phyloP scores from a whole-genome alignment of 2,113 vertebrate species.

The Seriola aureovittata region DNA sequence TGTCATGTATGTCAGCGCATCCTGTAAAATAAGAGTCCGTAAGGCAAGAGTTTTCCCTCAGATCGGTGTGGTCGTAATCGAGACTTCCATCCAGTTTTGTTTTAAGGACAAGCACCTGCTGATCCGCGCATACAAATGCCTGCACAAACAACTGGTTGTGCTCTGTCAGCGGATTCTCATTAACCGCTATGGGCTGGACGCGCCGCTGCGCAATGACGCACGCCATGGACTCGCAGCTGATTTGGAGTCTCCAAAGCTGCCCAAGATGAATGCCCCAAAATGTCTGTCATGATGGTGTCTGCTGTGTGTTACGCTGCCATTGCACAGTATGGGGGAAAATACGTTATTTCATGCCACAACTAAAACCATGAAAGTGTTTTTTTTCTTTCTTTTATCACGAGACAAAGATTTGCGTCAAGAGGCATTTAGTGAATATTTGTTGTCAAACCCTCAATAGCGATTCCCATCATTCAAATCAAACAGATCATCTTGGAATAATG shows the following conservation, averaged over 20 bases:
- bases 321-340: neutral
- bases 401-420: neutral
- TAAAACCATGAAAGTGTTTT: neutral
- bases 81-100: constrained; percentile 54
- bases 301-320: neutral
- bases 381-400: neutral
- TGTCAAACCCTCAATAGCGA: neutral
- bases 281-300: constrained; percentile 18
- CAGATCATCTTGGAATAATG: neutral
- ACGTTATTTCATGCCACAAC: neutral
- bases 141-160: constrained; percentile 68
- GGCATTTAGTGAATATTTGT: neutral
- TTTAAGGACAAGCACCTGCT: constrained; percentile 59
- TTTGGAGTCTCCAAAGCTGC: constrained; percentile 66
- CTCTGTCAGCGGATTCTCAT: constrained; percentile 70
- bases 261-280: constrained; percentile 31
- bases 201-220: constrained; percentile 80
- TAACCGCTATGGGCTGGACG: constrained; percentile 57
- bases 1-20: constrained; percentile 58
- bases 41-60: constrained; percentile 27
- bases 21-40: constrained; percentile 51
- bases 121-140: constrained; percentile 55
- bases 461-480: neutral
- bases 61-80: neutral
- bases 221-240: constrained; percentile 56